A percentile compares a stretch with the other conserved stretches of the same genome.
Evolutionary conservation across 2,797 vertebrate genomes (phyloP).

Genomic region (Okamejei kenojei): DNA sequence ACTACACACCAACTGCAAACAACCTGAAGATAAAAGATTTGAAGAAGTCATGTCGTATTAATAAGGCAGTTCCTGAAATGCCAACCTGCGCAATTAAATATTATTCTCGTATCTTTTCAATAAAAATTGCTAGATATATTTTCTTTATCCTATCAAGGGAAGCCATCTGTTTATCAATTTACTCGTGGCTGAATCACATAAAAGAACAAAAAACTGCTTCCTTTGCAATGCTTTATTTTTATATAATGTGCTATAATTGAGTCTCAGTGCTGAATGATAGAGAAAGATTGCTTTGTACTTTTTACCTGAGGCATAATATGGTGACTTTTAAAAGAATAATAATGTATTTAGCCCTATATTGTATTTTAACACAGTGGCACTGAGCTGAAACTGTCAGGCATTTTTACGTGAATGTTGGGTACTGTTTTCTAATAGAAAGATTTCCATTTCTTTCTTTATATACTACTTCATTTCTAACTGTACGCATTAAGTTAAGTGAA

Average conservation of each 20-base stretch:
- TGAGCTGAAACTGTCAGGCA: not conserved
- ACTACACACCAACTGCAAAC: conserved; percentile 63
- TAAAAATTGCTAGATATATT: conserved; percentile 22
- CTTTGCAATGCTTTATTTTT: not conserved
- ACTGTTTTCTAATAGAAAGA: not conserved
- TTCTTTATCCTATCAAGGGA: conserved; percentile 43
- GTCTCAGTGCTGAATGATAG: not conserved
- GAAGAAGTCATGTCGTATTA: conserved; percentile 42
- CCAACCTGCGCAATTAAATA: conserved; percentile 39
- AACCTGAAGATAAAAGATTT: conserved; percentile 64
- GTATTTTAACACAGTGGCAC: no score
- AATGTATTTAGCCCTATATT: not conserved
- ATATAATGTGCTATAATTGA: not conserved
- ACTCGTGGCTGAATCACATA: not conserved
- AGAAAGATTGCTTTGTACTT: not conserved
- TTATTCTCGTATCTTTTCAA: conserved; percentile 52
- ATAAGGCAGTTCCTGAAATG: conserved; percentile 26
- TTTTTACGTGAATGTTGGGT: not conserved
- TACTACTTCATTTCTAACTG: not conserved
- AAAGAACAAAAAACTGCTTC: not conserved
- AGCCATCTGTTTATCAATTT: conserved; percentile 40
- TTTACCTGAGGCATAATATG: not conserved
- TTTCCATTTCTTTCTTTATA: not conserved
- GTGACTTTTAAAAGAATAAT: not conserved
- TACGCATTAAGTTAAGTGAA: not conserved